phyloP scores from a whole-genome alignment of 1,140 invertebrate genomes.

The Linepithema humile region DNA sequence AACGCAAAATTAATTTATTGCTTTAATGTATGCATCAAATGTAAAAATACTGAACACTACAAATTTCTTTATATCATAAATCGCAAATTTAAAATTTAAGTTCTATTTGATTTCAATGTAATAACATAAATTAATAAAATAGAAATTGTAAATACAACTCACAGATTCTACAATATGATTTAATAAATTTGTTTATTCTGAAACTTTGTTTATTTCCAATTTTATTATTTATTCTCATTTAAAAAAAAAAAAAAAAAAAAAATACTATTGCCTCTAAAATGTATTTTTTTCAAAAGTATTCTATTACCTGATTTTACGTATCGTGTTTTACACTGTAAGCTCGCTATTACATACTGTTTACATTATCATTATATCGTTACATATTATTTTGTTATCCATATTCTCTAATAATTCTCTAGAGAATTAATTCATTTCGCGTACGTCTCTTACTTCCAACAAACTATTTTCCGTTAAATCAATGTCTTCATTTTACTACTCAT shows the following conservation, averaged over 20 bases:
- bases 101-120: not conserved
- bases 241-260: not conserved
- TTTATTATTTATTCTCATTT: not conserved
- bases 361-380: too few relatives aligned
- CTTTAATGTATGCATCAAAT: not conserved
- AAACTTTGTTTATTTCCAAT: not conserved
- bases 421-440: constrained; percentile 32
- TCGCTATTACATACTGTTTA: too few relatives aligned
- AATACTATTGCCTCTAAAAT: not conserved
- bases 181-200: not conserved
- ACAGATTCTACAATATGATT: not conserved
- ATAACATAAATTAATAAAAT: not conserved
- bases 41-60: not conserved
- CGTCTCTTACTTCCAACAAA: not conserved
- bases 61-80: not conserved
- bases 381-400: constrained; percentile 26
- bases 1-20: not conserved
- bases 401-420: not conserved
- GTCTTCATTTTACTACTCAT: constrained; percentile 15
- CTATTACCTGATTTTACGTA: constrained; percentile 26
- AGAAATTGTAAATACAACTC: not conserved
- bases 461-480: not conserved
- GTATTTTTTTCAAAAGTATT: not conserved
- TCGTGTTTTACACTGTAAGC: not conserved
- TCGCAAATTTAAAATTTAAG: not conserved